Percentiles rank a stretch among this genome's conserved stretches.
Evolutionary conservation across 2,797 vertebrate species (phyloP).

Genomic region (Amblyopsis hoosieri): DNA sequence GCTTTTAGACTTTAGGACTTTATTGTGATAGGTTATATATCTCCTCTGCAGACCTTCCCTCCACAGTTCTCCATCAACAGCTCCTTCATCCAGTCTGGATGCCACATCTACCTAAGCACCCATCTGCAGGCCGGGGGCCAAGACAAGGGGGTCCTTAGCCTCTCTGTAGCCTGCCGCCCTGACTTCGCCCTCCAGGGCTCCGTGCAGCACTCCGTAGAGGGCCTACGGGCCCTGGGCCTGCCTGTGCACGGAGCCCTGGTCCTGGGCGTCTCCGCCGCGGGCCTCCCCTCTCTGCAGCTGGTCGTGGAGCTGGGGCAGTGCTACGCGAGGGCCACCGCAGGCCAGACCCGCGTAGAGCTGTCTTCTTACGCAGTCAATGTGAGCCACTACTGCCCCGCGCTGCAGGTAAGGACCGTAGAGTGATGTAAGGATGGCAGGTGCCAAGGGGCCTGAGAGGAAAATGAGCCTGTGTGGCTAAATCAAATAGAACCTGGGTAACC

Average conservation of each 20-base stretch:
- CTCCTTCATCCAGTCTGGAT: constrained; percentile 63
- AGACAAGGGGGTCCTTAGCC: constrained; percentile 51
- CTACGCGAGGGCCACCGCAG: constrained; percentile 58
- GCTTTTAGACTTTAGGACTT: background rate
- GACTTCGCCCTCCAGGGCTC: constrained; percentile 58
- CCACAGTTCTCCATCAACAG: constrained; percentile 70
- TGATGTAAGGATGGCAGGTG: background rate
- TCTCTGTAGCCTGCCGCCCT: constrained; percentile 44
- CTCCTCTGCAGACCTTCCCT: constrained; percentile 52
- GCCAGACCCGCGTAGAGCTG: constrained; percentile 32
- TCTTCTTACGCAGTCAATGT: constrained; percentile 68
- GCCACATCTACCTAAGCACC: constrained; percentile 49
- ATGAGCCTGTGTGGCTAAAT: no score
- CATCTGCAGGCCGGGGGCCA: constrained; percentile 47
- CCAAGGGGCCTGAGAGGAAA: background rate
- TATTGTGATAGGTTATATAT: background rate
- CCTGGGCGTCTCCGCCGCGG: constrained; percentile 44
- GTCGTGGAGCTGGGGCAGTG: constrained; percentile 75
- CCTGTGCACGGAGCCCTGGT: constrained; percentile 61
- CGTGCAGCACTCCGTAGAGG: constrained; percentile 70
- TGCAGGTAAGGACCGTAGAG: constrained; percentile 69
- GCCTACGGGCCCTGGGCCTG: constrained; percentile 63
- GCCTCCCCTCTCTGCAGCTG: constrained; percentile 45
- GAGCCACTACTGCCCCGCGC: constrained; percentile 68
- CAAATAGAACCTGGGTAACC: no score